Base-by-base conservation (phyloP, 2,888 invertebrate species). In the Drosophila macrospina region DNA sequence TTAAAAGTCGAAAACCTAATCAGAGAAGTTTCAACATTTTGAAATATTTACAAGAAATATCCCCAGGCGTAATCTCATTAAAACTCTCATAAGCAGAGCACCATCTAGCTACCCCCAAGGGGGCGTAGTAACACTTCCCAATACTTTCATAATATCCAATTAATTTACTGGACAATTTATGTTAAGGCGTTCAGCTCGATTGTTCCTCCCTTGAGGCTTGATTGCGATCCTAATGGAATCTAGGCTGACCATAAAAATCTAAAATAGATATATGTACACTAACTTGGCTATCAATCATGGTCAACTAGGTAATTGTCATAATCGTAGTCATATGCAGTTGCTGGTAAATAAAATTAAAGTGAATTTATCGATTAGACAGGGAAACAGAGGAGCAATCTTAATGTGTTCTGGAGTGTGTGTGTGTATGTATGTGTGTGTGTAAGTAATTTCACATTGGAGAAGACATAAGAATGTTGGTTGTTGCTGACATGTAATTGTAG, bases 381-480 rank as follows among this genome's bases (percentile, higher is more conserved):
- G 30, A 16, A 47, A 11, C 5, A 34, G 34, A 16, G 28, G n/a
- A 8, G 39, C 60, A 45, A 41, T 62, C 55, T 51, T 65, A 34
- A 45, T 34, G 45, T 45, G 20, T 16, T 30, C 26, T 44, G 32
- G 16, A 2, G 30, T 39, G 48, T 61, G 39, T 20, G 3, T 26
- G 30, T 45, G 34, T 47, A 11, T 47, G 16, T 52, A n/a, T 56
- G 41, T 36, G 34, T 24, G 6, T n/a, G 16, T 36, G 24, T 34
- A 8, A 55, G 64, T 63, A 57, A 66, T 69, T 59, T 44, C 13
- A 55, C 51, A 51, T 60, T 48, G 34, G 30, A 56, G 86, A 86
- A 86, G 83, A 83, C 83, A 83, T 83, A 83, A 70, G 83, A 83
- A 82, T 83, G 80, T 82, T 71, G 63, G 55, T n/a, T n/a, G n/a